Conservation (phyloP, 2,113 vertebrate genomes). For the Caranx melampygus region DNA sequence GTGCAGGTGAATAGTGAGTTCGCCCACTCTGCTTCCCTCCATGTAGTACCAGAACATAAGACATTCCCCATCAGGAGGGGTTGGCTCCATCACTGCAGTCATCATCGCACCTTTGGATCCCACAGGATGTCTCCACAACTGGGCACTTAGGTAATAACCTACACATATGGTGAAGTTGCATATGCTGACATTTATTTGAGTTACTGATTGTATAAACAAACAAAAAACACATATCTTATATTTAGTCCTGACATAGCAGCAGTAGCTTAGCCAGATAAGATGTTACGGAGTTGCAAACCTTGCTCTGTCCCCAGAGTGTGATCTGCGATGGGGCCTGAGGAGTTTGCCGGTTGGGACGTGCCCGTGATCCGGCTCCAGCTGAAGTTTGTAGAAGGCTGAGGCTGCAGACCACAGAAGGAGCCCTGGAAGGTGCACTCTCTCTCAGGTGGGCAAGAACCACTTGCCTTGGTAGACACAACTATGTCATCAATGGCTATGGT, state of each 20-base stretch:
- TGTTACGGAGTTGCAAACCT: slow-evolving; percentile 58
- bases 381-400: slow-evolving; percentile 55
- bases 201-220: background rate
- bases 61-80: slow-evolving; percentile 75
- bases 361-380: slow-evolving; percentile 78
- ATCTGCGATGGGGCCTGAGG: slow-evolving; percentile 74
- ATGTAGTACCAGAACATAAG: slow-evolving; percentile 85
- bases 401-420: slow-evolving; percentile 81
- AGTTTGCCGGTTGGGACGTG: slow-evolving; percentile 53
- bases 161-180: background rate
- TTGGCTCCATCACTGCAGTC: slow-evolving; percentile 69
- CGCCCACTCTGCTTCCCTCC: slow-evolving; percentile 74
- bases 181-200: background rate
- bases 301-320: slow-evolving; percentile 83
- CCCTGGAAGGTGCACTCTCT: slow-evolving; percentile 85
- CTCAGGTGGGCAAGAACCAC: slow-evolving; percentile 79
- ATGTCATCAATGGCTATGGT: slow-evolving; percentile 81
- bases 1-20: slow-evolving; percentile 76
- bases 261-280: background rate
- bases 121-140: slow-evolving; percentile 70
- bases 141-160: slow-evolving; percentile 84
- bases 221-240: background rate
- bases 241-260: background rate
- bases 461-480: slow-evolving; percentile 53
- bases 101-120: slow-evolving; percentile 61